phyloP scores from a whole-genome alignment of 2,797 vertebrate genomes.

The Melanotaenia nigrans region DNA sequence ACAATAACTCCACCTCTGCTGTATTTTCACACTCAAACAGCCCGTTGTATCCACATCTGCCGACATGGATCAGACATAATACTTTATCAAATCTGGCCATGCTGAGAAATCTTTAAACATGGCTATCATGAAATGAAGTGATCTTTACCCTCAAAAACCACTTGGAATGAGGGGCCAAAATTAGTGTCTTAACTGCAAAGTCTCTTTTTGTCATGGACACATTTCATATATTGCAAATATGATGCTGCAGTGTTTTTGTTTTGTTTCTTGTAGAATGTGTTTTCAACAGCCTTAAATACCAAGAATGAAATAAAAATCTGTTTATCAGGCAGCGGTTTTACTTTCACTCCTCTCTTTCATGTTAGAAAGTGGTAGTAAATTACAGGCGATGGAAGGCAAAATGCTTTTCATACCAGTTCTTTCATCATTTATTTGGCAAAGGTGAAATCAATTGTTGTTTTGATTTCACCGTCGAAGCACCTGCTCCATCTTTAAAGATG shows the following conservation, averaged over 20 bases:
- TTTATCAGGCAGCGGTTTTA: neutral
- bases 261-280: neutral
- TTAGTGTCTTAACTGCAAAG: no score
- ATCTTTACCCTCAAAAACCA: no score
- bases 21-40: no score
- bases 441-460: constrained; percentile 42
- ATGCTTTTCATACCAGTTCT: constrained; percentile 39
- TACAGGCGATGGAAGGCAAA: constrained; percentile 32
- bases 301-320: neutral
- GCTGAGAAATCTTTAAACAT: no score
- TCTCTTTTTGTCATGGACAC: neutral
- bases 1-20: no score
- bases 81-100: no score
- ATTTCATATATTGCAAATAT: neutral
- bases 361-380: constrained; percentile 34
- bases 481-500: neutral
- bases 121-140: no score
- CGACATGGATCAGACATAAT: no score
- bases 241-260: neutral
- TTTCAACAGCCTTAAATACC: neutral
- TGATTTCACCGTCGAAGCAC: constrained; percentile 28
- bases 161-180: no score
- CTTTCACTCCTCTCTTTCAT: constrained; percentile 2
- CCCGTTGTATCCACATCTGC: no score
- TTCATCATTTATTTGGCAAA: constrained; percentile 41